Base-by-base conservation (phyloP, 1,140 invertebrate genomes). In the Caenorhabditis latens region DNA sequence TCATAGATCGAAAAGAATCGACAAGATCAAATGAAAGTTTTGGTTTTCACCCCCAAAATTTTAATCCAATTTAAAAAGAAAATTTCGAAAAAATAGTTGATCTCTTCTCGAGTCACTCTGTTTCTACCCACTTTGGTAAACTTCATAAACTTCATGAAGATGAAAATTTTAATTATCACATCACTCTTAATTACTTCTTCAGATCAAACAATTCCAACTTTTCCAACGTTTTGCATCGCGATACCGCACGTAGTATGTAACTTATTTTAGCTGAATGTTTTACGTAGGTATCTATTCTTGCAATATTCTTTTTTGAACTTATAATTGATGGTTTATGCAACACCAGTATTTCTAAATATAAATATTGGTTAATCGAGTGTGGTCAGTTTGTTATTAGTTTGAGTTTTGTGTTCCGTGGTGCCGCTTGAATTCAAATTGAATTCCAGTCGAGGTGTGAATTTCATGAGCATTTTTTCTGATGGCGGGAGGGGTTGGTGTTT, bases 401-500 rank as follows among this genome's bases (percentile, higher is more conserved):
- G 42, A 46, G 14, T 14, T 71, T 19, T 71, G 65, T 71, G 40
- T 19, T 46, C 65, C 40, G 13, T 71, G 40, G 14, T 19, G 42
- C 24, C 42, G 65, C 5, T 43, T 43, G 65, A 46, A 71, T 43
- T 71, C 65, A 71, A 71, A 71, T 71, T 71, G 11, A 71, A 71
- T 71, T 71, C 19, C 42, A 43, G 11, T 9, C 32, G 32, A 19
- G 42, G 42, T 71, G 65, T 71, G 46, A 71, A 43, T 71, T 71
- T 71, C 65, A 71, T 65, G 61, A 65, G 61, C 5, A 53, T 53
- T 6, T 50, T 50, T 53, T 53, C 11, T 14, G 16, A 53, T 24
- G 57, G n/a, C 8, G 4, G 3, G 21, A 19, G 65, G n/a, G 4
- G 43, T 71, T 71, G 42, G 42, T 71, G 42, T 71, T 46, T 71